Base-by-base conservation (phyloP, 1,140 invertebrate genomes). In the Papilio polyxenes region DNA sequence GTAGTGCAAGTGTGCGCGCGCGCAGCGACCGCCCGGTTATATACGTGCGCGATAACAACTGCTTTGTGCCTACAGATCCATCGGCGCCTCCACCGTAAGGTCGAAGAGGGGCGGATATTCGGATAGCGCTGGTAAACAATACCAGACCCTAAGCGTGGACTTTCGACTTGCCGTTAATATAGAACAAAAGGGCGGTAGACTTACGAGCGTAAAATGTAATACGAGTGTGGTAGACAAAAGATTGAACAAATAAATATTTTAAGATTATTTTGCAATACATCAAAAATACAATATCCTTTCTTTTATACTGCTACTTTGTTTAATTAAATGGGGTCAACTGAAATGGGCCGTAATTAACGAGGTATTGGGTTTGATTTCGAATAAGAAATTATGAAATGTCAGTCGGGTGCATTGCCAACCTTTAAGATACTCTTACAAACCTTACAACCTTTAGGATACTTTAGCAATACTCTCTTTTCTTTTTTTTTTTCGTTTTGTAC, bases 1-100 rank as follows among this genome's bases (percentile, higher is more conserved):
- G 53, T 86, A 82, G 53, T 87, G 86, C 90, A 88, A 92, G 87
- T 92, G 92, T 92, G 92, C 91, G 92, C 90, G 89, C 92, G 92
- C 92, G 92, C 92, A 87, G 59, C 62, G 69, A 79, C 81, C 20
- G 82, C 56, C 76, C 85, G 75, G 86, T 92, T 93, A 88, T 93
- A 93, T 93, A 93, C 78, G 84, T 82, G 84, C 78, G 76, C 87
- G 91, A 92, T 91, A 92, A 92, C 83, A 82, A 83, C 79, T 75
- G 82, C 86, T 86, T 85, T 86, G 85, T 88, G 83, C 83, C 84
- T 79, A 81, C 81, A 84, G 82, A 31, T 75, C 59, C 65, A 76
- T 13, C 83, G 78, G 82, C 81, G 83, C 82, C 85, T 87, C 80
- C 82, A 77, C 23, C 44, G 81, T 83, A 81, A 87, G 84, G 84